Evolutionary conservation across 2,113 vertebrate species (phyloP).

Genomic region (Thymallus thymallus): DNA sequence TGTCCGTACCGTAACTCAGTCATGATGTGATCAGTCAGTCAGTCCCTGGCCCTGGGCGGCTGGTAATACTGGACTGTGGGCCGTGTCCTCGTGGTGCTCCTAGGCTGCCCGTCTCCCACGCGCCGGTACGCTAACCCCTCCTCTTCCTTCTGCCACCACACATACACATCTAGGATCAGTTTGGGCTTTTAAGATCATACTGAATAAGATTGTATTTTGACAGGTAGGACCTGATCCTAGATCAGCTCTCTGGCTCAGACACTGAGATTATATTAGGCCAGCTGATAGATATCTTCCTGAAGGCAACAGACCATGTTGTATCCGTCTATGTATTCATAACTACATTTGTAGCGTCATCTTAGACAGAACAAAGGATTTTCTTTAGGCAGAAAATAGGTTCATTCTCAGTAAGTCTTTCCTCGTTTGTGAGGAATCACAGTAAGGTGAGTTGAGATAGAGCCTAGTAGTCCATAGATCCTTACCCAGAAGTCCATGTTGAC

Average conservation of each 20-base stretch:
- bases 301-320: too few species aligned
- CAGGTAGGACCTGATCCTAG: background rate
- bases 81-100: constrained; percentile 82
- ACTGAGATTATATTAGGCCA: background rate
- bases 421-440: too few species aligned
- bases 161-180: constrained; percentile 29
- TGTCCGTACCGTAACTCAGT: background rate
- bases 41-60: constrained; percentile 93
- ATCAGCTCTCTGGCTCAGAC: background rate
- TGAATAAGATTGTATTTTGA: background rate
- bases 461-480: constrained; percentile 49
- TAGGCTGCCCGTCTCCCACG: constrained; percentile 92
- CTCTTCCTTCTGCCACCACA: constrained; percentile 85
- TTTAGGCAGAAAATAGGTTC: too few species aligned
- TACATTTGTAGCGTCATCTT: too few species aligned
- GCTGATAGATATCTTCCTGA: too few species aligned
- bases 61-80: constrained; percentile 98
- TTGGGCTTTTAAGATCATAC: background rate
- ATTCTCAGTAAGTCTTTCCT: too few species aligned
- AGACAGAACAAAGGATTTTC: too few species aligned
- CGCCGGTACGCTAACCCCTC: constrained; percentile 91
- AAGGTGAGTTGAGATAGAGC: too few species aligned
- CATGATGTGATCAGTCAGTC: constrained; percentile 40
- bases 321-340: too few species aligned
- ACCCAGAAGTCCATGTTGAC: constrained; percentile 86